These are phyloP conservation scores for Neodiprion pinetum DNA, from an alignment of 1,140 invertebrate genomes.

Conservation along the genomic window DNA sequence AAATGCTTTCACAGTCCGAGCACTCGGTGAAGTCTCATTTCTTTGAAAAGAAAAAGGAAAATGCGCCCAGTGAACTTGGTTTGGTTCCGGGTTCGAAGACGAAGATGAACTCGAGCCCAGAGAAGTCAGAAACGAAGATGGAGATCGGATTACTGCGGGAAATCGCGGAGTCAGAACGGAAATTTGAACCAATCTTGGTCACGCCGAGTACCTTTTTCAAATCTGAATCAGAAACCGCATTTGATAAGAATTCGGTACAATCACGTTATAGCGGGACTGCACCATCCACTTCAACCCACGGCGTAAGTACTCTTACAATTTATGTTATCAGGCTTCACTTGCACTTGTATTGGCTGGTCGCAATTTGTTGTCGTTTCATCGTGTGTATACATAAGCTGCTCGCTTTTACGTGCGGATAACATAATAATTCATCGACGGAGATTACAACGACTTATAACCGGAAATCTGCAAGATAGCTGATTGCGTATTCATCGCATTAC, in stretches of 20 bases:
- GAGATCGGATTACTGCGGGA: neutral
- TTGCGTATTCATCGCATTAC: neutral
- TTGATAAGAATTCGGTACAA: neutral
- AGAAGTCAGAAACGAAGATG: neutral
- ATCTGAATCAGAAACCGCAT: neutral
- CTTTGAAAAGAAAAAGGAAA: neutral
- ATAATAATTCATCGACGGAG: neutral
- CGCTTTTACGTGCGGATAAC: neutral
- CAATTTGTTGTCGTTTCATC: neutral
- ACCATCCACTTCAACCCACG: neutral
- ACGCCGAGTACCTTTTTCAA: neutral
- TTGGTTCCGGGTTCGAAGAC: neutral
- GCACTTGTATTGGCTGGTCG: neutral
- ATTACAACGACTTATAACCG: neutral
- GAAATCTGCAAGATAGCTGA: neutral
- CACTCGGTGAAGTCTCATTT: neutral
- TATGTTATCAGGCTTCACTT: neutral
- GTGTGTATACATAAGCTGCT: neutral
- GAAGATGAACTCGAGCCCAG: neutral
- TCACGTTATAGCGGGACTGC: no score
- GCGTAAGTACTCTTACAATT: neutral
- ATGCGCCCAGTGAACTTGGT: neutral
- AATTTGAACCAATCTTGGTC: neutral
- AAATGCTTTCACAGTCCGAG: neutral
- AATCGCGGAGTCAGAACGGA: neutral